These are phyloP conservation scores for Clunio marinus DNA, from an alignment of 2,888 invertebrate genomes.

Conservation along the genomic window DNA sequence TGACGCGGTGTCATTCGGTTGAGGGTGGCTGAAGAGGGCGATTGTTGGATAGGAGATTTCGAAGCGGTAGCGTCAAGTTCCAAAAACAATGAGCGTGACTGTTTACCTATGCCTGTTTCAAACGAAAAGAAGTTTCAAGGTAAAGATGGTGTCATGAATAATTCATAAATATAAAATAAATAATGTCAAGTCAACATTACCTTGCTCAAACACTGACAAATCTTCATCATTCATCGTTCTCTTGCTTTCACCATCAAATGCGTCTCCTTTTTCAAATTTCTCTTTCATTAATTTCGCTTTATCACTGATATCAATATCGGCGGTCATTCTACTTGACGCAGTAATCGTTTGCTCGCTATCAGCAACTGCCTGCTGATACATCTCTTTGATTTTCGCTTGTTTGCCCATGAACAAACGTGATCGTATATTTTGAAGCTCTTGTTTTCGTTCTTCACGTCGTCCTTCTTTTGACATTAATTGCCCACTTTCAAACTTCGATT, in stretches of 20 bases:
- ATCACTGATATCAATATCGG: conserved; percentile 54
- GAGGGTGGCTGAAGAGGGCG: conserved; percentile 21
- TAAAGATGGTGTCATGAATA: too few species aligned
- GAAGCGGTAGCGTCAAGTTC: conserved; percentile 72
- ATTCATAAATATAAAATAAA: too few species aligned
- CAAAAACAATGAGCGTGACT: conserved; percentile 79
- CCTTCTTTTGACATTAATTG: conserved; percentile 58
- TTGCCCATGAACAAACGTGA: conserved; percentile 83
- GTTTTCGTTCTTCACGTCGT: conserved; percentile 75
- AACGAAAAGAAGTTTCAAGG: too few species aligned
- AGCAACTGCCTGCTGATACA: conserved; percentile 85
- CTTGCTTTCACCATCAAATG: conserved; percentile 55
- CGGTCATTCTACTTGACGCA: conserved; percentile 55
- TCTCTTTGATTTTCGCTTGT: conserved; percentile 85
- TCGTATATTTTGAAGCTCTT: conserved; percentile 82
- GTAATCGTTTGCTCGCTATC: conserved; percentile 67
- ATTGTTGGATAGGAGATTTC: conserved; percentile 23
- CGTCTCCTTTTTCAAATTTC: conserved; percentile 75
- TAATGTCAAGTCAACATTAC: conserved; percentile 51
- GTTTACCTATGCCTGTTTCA: conserved; percentile 71
- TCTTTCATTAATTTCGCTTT: conserved; percentile 67
- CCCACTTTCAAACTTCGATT: conserved; percentile 74
- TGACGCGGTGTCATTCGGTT: conserved; percentile 39
- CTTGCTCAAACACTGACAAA: conserved; percentile 73
- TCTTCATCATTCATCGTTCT: conserved; percentile 56